Conservation (phyloP, 2,797 vertebrate species). For the Octomys mimax region DNA sequence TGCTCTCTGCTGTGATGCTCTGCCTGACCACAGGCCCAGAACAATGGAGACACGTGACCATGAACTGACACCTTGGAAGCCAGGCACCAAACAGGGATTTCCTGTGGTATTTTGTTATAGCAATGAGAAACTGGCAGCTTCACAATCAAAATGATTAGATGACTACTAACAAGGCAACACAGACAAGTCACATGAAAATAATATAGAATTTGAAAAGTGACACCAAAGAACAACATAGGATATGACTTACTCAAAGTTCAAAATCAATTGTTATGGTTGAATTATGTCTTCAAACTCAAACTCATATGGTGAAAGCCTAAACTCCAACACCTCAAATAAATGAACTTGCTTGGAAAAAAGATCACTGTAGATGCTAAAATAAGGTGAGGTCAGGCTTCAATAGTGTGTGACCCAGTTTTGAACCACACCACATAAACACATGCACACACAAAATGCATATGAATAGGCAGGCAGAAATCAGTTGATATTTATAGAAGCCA, state of each 20-base stretch:
- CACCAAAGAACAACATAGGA: background rate
- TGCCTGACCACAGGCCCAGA: background rate
- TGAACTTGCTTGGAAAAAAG: background rate
- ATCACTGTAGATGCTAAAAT: background rate
- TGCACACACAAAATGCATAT: rapidly evolving
- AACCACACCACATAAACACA: background rate
- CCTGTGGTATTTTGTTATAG: background rate
- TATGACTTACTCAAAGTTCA: background rate
- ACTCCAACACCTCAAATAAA: background rate
- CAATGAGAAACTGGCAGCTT: background rate
- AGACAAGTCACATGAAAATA: background rate
- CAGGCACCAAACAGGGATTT: background rate
- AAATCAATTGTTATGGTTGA: background rate
- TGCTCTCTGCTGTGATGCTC: background rate
- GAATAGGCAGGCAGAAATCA: background rate
- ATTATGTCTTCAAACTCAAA: background rate
- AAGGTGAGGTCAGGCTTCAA: background rate
- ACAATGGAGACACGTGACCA: background rate
- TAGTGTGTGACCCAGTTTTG: background rate
- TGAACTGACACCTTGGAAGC: background rate
- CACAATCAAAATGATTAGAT: background rate
- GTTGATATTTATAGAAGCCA: background rate
- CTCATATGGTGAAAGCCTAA: background rate
- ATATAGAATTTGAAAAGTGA: background rate
- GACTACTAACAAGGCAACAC: background rate